These are phyloP conservation scores for Oryzias melastigma DNA, from an alignment of 2,113 vertebrate genomes.

Conservation along the genomic window DNA sequence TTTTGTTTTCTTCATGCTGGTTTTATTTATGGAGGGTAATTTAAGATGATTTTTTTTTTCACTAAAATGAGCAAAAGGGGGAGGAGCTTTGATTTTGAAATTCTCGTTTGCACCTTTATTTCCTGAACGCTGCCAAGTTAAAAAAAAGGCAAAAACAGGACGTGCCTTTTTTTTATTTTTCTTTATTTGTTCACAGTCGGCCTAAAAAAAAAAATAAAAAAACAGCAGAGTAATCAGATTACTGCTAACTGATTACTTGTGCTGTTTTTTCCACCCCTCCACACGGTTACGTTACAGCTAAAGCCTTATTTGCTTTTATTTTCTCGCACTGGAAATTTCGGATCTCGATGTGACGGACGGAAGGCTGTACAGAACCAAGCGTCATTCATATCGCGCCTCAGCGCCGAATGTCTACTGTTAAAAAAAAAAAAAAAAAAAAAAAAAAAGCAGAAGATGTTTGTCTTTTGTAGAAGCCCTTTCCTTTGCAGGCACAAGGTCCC, in stretches of 20 bases:
- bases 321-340: neutral
- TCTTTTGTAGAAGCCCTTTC: slow-evolving; percentile 5
- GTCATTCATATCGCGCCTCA: slow-evolving; percentile 10
- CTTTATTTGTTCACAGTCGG: neutral
- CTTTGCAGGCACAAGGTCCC: too few relatives aligned
- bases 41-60: slow-evolving; percentile 48
- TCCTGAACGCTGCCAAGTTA: slow-evolving; percentile 60
- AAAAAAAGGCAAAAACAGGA: slow-evolving; percentile 48
- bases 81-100: too few relatives aligned
- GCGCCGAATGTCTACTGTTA: slow-evolving; percentile 31
- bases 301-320: slow-evolving; percentile 23
- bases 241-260: slow-evolving; percentile 17
- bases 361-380: slow-evolving; percentile 7
- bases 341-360: too few relatives aligned
- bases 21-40: slow-evolving; percentile 76
- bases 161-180: slow-evolving; percentile 70
- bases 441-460: slow-evolving; percentile 4
- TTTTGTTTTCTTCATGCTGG: slow-evolving; percentile 42
- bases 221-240: slow-evolving; percentile 13
- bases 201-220: slow-evolving; percentile 9
- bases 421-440: neutral
- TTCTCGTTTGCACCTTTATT: slow-evolving; percentile 34
- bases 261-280: neutral
- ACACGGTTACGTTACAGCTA: neutral
- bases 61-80: neutral